A percentile compares a stretch with the other conserved stretches of the same genome.
Evolutionary conservation across 2,797 vertebrate genomes (phyloP).

Genomic region (Dallia pectoralis): DNA sequence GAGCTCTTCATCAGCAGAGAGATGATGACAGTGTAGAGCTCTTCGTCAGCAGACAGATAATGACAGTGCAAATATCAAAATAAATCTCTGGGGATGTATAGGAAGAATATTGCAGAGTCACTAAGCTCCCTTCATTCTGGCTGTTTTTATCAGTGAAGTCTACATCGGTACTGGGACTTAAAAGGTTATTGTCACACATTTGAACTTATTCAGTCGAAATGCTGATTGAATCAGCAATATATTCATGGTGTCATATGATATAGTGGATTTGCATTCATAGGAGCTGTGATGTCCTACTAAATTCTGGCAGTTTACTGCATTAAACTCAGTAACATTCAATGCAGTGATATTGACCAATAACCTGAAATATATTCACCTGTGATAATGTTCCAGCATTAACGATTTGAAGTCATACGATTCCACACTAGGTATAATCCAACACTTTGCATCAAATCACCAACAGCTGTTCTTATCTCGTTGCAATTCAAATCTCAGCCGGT

Average conservation of each 20-base stretch:
- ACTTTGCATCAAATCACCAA: neutral
- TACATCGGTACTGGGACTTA: constrained; percentile 53
- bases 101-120: constrained; percentile 30
- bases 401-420: neutral
- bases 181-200: constrained; percentile 41
- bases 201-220: constrained; percentile 28
- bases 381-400: neutral
- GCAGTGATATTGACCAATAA: neutral
- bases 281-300: neutral
- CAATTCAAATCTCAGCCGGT: constrained; percentile 17
- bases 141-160: constrained; percentile 45
- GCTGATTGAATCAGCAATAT: constrained; percentile 7
- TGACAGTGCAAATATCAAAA: constrained; percentile 31
- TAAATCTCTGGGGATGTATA: constrained; percentile 38
- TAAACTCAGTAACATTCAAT: neutral
- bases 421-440: neutral
- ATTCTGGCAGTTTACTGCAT: neutral
- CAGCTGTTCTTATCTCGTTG: neutral
- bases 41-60: constrained; percentile 32
- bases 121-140: constrained; percentile 48
- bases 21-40: neutral
- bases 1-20: too few relatives aligned
- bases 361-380: neutral
- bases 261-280: neutral
- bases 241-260: neutral